A percentile compares a stretch with the other conserved stretches of the same genome.
Conservation (phyloP, 2,888 invertebrate species). For the Helicoverpa assulta region DNA sequence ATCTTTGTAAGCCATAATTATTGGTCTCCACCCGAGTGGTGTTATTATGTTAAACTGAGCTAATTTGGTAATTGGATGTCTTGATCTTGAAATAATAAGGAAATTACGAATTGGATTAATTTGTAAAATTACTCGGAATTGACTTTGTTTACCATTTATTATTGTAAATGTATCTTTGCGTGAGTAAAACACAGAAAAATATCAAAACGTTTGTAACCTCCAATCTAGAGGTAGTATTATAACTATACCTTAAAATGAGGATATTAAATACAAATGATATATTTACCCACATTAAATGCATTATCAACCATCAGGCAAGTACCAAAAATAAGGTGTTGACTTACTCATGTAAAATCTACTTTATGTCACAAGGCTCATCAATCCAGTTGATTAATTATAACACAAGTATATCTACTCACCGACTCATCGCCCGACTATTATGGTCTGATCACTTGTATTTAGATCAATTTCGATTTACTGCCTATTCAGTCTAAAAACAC, state of each 20-base stretch:
- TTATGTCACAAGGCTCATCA: slow-evolving; percentile 10
- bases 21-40: neutral
- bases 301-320: neutral
- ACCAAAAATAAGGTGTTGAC: too few species aligned
- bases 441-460: slow-evolving; percentile 50
- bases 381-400: slow-evolving; percentile 37
- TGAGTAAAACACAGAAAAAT: too few species aligned
- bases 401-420: slow-evolving; percentile 13
- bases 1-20: slow-evolving; percentile 1
- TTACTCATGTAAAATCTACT: slow-evolving; percentile 18
- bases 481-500: neutral
- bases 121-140: too few species aligned
- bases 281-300: too few species aligned
- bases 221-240: too few species aligned
- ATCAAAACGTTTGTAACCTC: too few species aligned
- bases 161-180: too few species aligned
- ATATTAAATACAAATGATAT: too few species aligned
- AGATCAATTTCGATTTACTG: slow-evolving; percentile 49
- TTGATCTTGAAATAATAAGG: neutral
- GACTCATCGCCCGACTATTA: slow-evolving; percentile 47
- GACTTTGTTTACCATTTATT: too few species aligned
- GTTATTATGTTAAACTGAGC: neutral
- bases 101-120: neutral
- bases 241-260: too few species aligned
- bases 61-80: slow-evolving; percentile 9